Evolutionary conservation across 2,888 invertebrate species (phyloP).

Genomic region (Calliscelio sp.): DNA sequence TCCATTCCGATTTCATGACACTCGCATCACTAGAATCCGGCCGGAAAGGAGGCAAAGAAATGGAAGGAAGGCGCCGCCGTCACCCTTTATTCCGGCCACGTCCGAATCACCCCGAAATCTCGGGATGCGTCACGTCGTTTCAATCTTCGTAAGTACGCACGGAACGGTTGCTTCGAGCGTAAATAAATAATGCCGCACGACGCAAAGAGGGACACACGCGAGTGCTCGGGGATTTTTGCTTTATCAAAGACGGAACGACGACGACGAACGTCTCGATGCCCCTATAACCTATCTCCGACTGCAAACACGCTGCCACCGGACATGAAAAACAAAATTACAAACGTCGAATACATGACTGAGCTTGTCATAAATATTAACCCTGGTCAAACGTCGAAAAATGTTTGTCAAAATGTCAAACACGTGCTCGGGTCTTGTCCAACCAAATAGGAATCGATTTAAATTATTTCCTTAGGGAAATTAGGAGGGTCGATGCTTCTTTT

Average conservation of each 20-base stretch:
- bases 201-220: slow-evolving; percentile 54
- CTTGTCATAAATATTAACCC: slow-evolving; percentile 39
- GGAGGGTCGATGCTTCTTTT: too few species aligned
- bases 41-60: slow-evolving; percentile 24
- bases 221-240: slow-evolving; percentile 56
- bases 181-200: slow-evolving; percentile 79
- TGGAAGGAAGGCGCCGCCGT: slow-evolving; percentile 40
- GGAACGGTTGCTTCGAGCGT: slow-evolving; percentile 78
- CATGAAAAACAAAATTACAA: slow-evolving; percentile 59
- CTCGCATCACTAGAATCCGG: slow-evolving; percentile 47
- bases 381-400: slow-evolving; percentile 11
- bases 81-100: slow-evolving; percentile 66
- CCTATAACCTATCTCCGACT: slow-evolving; percentile 46
- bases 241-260: slow-evolving; percentile 43
- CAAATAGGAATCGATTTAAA: not conserved
- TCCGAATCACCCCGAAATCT: slow-evolving; percentile 71
- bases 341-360: slow-evolving; percentile 13
- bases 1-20: slow-evolving; percentile 63
- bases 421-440: not conserved
- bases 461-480: not conserved
- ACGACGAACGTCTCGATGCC: slow-evolving; percentile 15
- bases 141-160: slow-evolving; percentile 70
- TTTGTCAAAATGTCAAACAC: slow-evolving; percentile 19
- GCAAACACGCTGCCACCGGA: slow-evolving; percentile 47
- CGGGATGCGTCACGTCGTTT: slow-evolving; percentile 72